A percentile compares a stretch with the other conserved stretches of the same genome.
Conservation (phyloP, 1,140 invertebrate genomes). For the Leptopilina boulardi region DNA sequence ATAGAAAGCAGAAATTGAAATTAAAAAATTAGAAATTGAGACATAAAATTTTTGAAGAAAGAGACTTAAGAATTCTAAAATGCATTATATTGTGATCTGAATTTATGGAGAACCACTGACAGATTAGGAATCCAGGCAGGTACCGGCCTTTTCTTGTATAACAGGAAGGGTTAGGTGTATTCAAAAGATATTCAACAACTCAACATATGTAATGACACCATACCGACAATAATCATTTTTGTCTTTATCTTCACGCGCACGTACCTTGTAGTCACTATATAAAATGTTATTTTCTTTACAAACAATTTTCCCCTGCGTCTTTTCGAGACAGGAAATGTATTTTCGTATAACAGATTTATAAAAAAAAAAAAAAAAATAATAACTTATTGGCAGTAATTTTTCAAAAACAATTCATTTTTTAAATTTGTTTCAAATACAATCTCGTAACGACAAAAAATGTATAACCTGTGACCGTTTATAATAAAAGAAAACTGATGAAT, state of each 20-base stretch:
- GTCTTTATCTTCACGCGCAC: background rate
- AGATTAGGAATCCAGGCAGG: background rate
- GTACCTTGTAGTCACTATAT: background rate
- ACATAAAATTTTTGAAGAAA: too few relatives aligned
- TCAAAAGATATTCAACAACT: conserved; percentile 4
- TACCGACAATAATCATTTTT: conserved; percentile 1
- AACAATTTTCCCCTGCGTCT: background rate
- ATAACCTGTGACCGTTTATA: too few relatives aligned
- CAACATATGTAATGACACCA: conserved; percentile 27
- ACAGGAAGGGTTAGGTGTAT: background rate
- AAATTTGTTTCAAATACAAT: background rate
- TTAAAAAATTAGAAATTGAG: too few relatives aligned
- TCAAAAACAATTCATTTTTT: background rate
- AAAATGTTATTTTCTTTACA: background rate
- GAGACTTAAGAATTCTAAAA: too few relatives aligned
- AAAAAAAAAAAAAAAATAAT: background rate
- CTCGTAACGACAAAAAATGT: too few relatives aligned
- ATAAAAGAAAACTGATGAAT: background rate
- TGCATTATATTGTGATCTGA: background rate
- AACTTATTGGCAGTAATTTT: background rate
- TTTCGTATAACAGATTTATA: background rate
- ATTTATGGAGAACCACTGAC: background rate
- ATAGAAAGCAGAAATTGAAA: too few relatives aligned
- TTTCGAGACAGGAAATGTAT: background rate
- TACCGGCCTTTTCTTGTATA: background rate